Evolutionary conservation across 2,113 vertebrate genomes (phyloP), one percentile per base, ranked within the genome.

Genomic region (Bubalus kerabau): DNA sequence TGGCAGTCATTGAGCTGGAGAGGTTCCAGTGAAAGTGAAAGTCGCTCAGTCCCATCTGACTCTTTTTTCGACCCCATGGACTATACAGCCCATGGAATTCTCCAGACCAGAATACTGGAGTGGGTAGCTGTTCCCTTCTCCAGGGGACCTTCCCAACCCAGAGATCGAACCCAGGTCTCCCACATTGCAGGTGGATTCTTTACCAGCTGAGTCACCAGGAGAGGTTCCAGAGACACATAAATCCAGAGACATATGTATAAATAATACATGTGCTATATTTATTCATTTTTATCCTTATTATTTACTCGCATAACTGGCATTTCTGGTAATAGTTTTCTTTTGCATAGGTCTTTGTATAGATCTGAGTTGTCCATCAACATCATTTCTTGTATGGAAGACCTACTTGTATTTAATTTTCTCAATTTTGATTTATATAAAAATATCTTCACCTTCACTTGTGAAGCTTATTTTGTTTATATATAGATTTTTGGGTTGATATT

Each of bases 41-140:
- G 67, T 23, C 0, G 1, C n/a, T 40, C 67, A 12, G 19, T 23
- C 0, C 2, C 7, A 3, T 71, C 19, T 0, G n/a, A 23, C n/a
- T 23, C 67, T 71, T 71, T 71, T 40, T 12, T 36, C 2, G 5
- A 40, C n/a, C n/a, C 67, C 67, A 12, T 12, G 67, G 67, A 40
- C 67, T 71, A 71, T 23, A 71, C 67, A 71, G n/a, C 19, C n/a
- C 67, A 40, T 40, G 67, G 11, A 71, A 12, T 71, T 71, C 67
- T 23, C 67, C 19, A 21, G n/a, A 11, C n/a, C 19, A 71, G 67
- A 12, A 12, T 1, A 23, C 67, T 40, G 67, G 9, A 40, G 19
- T 5, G 8, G 64, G 32, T n/a, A n/a, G 64, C 64, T 2, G 2
- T 36, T 36, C 17, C 4, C 64, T 36, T 71, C 19, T 71, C 19